Conservation (phyloP, 2,888 invertebrate genomes). For the Harpalus rufipes region DNA sequence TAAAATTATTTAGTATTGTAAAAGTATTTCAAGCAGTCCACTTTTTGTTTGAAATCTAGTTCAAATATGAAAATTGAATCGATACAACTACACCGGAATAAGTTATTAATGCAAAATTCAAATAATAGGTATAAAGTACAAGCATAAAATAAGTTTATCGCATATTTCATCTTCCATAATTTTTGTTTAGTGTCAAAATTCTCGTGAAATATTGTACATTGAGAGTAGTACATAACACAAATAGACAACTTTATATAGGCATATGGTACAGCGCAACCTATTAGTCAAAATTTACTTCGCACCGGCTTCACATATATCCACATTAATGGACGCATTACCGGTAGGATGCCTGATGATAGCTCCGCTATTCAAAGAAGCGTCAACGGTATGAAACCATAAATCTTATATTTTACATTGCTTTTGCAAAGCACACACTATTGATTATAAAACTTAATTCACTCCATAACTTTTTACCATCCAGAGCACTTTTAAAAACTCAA, state of each 20-base stretch:
- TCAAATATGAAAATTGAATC: no score
- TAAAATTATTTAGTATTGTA: no score
- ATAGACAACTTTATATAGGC: background rate
- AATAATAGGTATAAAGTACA: no score
- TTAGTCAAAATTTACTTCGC: conserved; percentile 18
- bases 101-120: no score
- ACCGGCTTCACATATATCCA: background rate
- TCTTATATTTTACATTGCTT: background rate
- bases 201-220: background rate
- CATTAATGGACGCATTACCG: background rate
- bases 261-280: background rate
- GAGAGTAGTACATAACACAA: background rate
- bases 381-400: background rate
- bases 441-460: background rate
- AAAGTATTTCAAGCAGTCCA: no score
- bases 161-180: background rate
- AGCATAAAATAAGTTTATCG: no score
- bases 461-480: no score
- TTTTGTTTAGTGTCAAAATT: background rate
- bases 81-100: no score
- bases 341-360: background rate
- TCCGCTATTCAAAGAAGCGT: background rate
- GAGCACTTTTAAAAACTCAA: no score
- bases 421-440: background rate
- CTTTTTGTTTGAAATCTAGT: no score